A percentile compares a stretch with the other conserved stretches of the same genome.
Evolutionary conservation across 2,113 vertebrate genomes (phyloP).

Genomic region (Xenopus tropicalis): DNA sequence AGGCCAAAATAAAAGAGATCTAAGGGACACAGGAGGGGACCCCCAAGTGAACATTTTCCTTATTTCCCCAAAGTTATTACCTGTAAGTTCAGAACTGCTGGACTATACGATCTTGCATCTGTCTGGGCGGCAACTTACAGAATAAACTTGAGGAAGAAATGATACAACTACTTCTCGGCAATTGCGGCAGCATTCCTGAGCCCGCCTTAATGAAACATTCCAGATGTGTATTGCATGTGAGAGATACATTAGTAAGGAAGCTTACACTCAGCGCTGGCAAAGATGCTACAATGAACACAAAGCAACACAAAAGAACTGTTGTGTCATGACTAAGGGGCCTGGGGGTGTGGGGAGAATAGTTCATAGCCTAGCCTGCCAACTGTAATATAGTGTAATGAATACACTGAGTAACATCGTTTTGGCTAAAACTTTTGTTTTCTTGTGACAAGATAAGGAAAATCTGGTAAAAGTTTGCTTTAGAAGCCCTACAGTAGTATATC

Average conservation of each 20-base stretch:
- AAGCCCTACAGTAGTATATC: no score
- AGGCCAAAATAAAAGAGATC: no score
- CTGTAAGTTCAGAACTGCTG: conserved; percentile 1
- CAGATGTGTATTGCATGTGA: conserved; percentile 28
- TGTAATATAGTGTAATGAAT: background rate
- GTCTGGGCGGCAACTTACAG: background rate
- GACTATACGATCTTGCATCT: background rate
- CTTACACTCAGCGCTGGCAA: conserved; percentile 21
- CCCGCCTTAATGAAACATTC: conserved; percentile 8
- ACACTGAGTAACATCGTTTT: no score
- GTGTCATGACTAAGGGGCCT: conserved; percentile 26
- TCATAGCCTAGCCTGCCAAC: conserved; percentile 9
- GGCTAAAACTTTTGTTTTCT: no score
- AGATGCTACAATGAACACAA: conserved; percentile 13
- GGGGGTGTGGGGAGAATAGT: background rate
- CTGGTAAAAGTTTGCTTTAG: no score
- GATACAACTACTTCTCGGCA: no score
- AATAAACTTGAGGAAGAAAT: background rate
- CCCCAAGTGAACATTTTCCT: no score
- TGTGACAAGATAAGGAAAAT: no score
- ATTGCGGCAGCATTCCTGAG: background rate
- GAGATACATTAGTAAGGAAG: conserved; percentile 13
- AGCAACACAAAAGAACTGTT: conserved; percentile 29
- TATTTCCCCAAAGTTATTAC: background rate
- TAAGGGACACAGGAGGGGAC: no score